Base-by-base conservation (phyloP, 2,113 vertebrate genomes). In the Caranx melampygus region DNA sequence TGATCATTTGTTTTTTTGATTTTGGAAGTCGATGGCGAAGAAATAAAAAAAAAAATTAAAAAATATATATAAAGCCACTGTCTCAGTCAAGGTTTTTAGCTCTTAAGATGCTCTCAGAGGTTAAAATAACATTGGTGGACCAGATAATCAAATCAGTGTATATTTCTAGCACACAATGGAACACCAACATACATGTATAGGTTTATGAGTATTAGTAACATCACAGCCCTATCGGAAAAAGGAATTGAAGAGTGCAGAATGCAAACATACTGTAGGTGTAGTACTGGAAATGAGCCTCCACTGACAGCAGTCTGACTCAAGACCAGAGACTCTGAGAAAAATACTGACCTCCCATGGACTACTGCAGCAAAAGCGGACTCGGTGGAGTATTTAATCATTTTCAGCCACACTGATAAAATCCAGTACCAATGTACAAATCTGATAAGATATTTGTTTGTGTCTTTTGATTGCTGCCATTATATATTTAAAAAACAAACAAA, bases 21-120 rank as follows among this genome's bases (percentile, higher is more conserved):
- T 91, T 93, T 94, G 89, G 80, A 92, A 92, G 86, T 89, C 90
- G 86, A 88, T 92, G 83, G 89, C 57, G 74, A 89, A 91, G 51
- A 93, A 94, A 93, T 91, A 88, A 54, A 92, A 93, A 93, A 84
- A 86, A 26, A 26, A 26, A 1, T 77, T 82, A 16, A 91, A 84
- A 93, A 88, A 71, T n/a, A 47, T 16, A 81, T 65, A 66, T 64
- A 40, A 83, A 75, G 33, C 78, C 13, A 54, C 26, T 62, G 66
- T 67, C 81, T 90, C 37, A 3, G 15, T 82, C 8, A 15, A 77
- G 65, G 18, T 82, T 74, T 73, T 71, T 81, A 78, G 70, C 34
- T 47, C 14, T 75, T 57, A 7, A 45, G 16, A 67, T 64, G 31
- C 18, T 62, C 13, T 49, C 26, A 20, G 3, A 78, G 45, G n/a